Evolutionary conservation across 2,888 invertebrate genomes (phyloP), one percentile per base, ranked within the genome.

Genomic region (Zygaena filipendulae): DNA sequence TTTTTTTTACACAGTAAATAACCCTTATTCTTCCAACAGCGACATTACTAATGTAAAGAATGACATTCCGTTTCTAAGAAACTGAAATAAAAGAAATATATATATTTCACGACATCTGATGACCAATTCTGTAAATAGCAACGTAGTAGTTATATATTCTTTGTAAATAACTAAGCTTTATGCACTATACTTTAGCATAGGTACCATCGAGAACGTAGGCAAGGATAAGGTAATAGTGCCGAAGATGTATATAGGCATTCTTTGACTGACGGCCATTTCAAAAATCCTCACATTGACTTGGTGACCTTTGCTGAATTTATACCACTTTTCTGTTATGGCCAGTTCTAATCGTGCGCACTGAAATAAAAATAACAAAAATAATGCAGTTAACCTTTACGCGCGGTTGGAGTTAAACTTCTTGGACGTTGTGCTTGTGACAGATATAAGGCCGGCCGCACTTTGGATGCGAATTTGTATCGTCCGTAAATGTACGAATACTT

Each of bases 31-130:
- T 29, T 74, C 68, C 10, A 75, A 44, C 4, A 75, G 60, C 0
- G 75, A 72, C 75, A 75, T 75, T 5, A 74, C 54, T 1, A 77
- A 36, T 2, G 77, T 77, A 36, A 75, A 77, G 36, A 75, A 75
- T 0, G 77, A 75, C 69, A 66, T 71, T 2, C 69, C 74, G 0
- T 69, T 74, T 42, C 39, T 66, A n/a, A 77, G 54, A 14, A 77
- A 75, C 77, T 77, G 72, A 36, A 74, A 74, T n/a, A 42, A 42
- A 49, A n/a, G n/a, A n/a, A n/a, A n/a, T n/a, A n/a, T n/a, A n/a
- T n/a, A 21, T 23, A 31, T n/a, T 13, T 3, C 16, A 6, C n/a
- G n/a, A n/a, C n/a, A n/a, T n/a, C n/a, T n/a, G n/a, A n/a, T n/a
- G n/a, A n/a, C n/a, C n/a, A n/a, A n/a, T n/a, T n/a, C n/a, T n/a